phyloP scores from a whole-genome alignment of 2,113 vertebrate species.

The Sander vitreus region DNA sequence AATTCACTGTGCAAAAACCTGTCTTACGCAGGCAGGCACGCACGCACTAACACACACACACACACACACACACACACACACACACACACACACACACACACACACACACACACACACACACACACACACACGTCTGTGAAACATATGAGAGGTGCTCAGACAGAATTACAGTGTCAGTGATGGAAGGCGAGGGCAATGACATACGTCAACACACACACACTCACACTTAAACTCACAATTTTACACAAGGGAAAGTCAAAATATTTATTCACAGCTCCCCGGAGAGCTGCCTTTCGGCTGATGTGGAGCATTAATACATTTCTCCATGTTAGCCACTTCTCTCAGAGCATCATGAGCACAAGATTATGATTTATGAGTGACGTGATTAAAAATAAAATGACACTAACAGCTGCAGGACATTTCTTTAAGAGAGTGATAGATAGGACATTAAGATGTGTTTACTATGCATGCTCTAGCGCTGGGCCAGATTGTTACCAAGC shows the following conservation, averaged over 20 bases:
- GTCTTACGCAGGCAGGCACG: constrained; percentile 2
- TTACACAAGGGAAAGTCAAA: constrained; percentile 66
- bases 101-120: no score
- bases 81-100: background rate
- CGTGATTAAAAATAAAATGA: constrained; percentile 13
- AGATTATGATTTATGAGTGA: constrained; percentile 63
- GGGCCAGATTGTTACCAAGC: constrained; percentile 4
- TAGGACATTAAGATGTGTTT: constrained; percentile 3
- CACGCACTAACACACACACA: background rate
- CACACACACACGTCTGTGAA: constrained; percentile 39
- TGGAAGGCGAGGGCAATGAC: constrained; percentile 32
- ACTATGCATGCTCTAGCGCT: background rate
- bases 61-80: background rate
- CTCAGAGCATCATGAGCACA: constrained; percentile 23
- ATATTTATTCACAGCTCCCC: constrained; percentile 77
- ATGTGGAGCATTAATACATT: constrained; percentile 62
- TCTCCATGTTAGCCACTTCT: constrained; percentile 58
- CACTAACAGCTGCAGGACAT: constrained; percentile 20
- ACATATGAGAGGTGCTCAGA: constrained; percentile 66
- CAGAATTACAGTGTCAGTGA: constrained; percentile 56
- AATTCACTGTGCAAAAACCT: constrained; percentile 42
- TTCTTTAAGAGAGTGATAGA: constrained; percentile 25
- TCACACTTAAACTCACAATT: constrained; percentile 37
- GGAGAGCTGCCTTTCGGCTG: constrained; percentile 63
- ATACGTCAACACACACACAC: constrained; percentile 50